Conservation (phyloP, 1,140 invertebrate species). For the Ganaspis sp. region DNA sequence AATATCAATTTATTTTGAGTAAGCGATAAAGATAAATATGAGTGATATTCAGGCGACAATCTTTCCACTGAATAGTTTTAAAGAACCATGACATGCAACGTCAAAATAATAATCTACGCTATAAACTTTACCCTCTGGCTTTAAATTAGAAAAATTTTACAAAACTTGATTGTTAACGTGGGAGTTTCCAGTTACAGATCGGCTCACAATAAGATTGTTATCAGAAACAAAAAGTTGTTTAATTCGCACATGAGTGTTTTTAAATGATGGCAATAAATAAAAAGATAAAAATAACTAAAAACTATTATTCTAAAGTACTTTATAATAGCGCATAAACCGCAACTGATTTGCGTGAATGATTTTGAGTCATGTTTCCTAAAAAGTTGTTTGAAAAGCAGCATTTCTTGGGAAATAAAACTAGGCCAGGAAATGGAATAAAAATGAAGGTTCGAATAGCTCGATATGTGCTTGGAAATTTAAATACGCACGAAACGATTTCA, state of each 20-base stretch:
- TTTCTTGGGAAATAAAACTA: neutral
- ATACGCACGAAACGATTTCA: no score
- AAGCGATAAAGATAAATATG: neutral
- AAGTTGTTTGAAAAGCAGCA: neutral
- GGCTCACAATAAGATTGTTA: neutral
- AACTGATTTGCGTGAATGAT: neutral
- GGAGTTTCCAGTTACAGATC: no score
- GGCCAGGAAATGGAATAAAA: no score
- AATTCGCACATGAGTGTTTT: neutral
- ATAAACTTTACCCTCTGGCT: no score
- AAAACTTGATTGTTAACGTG: no score
- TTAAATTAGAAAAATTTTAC: no score
- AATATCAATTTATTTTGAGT: neutral
- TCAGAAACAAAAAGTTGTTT: neutral
- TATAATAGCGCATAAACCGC: neutral
- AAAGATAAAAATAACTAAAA: neutral
- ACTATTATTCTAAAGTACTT: neutral
- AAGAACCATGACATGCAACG: neutral
- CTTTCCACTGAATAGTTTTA: neutral
- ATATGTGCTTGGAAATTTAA: no score
- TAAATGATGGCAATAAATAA: constrained; percentile 8
- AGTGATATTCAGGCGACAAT: neutral
- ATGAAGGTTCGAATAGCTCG: no score
- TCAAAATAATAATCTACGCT: neutral
- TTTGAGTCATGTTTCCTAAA: neutral